Base-by-base conservation (phyloP, 2,113 vertebrate species). In the Melanerpes aurifrons region DNA sequence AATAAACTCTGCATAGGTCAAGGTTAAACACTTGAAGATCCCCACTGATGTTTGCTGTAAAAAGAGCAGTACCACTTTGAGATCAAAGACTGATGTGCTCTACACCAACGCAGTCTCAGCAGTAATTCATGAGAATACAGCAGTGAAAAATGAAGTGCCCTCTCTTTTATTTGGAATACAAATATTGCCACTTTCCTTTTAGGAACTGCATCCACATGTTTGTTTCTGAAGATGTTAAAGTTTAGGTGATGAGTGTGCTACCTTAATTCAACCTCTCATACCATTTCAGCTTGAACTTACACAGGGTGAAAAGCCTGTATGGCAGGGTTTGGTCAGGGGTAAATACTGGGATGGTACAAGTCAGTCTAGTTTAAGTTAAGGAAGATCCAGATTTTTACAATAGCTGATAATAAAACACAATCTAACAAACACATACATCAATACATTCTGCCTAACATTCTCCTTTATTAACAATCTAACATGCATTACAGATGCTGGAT, bases 1-100 rank as follows among this genome's bases (percentile, higher is more conserved):
- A 93, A 91, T 56, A 95, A 94, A 91, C 47, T 86, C 85, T 57
- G 28, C 5, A 2, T 26, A 37, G 78, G 71, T 87, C 84, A 86
- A 87, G 87, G 86, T 87, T 77, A 94, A 96, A 74, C 28, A 74
- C 76, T 66, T 29, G 59, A 13, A 40, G 48, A 54, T 64, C 59
- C 45, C 35, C 67, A 72, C 43, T 1, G 4, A 63, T 66, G 43
- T 79, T 68, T 63, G 67, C 63, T 70, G 59, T 84, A 45, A 54
- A 56, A 89, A 68, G 57, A 93, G 57, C 64, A 47, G 56, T 7
- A 50, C 32, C 26, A 18, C 66, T 86, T 85, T 63, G 84, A 87
- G 59, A 76, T 85, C 84, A 89, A 89, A 74, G 89, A 25, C 75
- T 43, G 68, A 71, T 26, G 50, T 82, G 57, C 48, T 82, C 28